Evolutionary conservation across 2,797 vertebrate species (phyloP).

Genomic region (Varecia variegata): DNA sequence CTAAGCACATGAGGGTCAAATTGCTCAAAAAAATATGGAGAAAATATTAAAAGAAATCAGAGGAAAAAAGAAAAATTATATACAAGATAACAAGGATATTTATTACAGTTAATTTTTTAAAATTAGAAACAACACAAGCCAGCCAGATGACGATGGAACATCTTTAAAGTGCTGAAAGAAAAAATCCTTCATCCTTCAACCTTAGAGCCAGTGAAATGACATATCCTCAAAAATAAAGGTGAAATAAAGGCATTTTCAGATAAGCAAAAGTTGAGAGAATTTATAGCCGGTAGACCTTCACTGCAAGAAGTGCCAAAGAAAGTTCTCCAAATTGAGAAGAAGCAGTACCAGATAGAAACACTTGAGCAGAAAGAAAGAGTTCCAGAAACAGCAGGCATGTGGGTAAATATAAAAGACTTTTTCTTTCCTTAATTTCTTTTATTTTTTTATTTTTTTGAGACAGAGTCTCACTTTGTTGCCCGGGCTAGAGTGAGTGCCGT

Average conservation of each 20-base stretch:
- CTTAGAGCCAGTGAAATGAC: neutral
- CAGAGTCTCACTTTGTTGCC: no score
- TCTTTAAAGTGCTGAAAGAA: neutral
- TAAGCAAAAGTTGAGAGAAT: neutral
- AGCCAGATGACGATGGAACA: neutral
- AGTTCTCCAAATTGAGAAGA: neutral
- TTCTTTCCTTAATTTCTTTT: neutral
- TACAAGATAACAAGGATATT: neutral
- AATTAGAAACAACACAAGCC: neutral
- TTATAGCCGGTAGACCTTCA: neutral
- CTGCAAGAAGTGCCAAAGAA: neutral
- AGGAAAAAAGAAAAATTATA: neutral
- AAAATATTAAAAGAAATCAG: neutral
- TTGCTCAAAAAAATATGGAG: neutral
- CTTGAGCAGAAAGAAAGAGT: neutral
- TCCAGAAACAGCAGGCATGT: neutral
- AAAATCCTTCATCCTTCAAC: neutral
- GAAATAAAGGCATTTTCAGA: neutral
- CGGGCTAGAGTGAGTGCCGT: no score
- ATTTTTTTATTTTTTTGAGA: no score
- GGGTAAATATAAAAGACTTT: neutral
- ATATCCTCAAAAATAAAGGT: neutral
- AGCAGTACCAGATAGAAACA: neutral
- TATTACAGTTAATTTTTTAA: neutral
- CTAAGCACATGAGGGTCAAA: neutral